These are phyloP conservation scores for Caenorhabditis macrosperma DNA, from an alignment of 2,888 invertebrate genomes.

Conservation along the genomic window DNA sequence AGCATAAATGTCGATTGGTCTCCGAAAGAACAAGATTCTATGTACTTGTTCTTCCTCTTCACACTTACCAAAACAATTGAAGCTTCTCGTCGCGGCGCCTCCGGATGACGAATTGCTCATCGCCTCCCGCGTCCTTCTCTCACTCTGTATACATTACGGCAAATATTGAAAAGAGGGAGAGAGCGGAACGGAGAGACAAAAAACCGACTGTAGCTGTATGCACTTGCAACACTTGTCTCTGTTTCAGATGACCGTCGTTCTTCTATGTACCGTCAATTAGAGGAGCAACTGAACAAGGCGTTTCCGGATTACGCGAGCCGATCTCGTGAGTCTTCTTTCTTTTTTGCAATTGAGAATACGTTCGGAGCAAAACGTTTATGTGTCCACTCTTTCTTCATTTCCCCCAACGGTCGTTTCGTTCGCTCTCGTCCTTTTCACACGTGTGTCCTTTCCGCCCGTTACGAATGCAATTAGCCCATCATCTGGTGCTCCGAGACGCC, in stretches of 20 bases:
- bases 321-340: constrained; percentile 44
- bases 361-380: constrained; percentile 10
- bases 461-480: no score
- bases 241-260: constrained; percentile 64
- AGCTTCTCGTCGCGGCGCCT: constrained; percentile 22
- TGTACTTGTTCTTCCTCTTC: constrained; percentile 12
- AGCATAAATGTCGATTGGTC: no score
- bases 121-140: constrained; percentile 15
- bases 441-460: no score
- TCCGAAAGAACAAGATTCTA: constrained; percentile 7
- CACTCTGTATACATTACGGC: constrained; percentile 49
- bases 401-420: no score
- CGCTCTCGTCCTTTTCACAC: no score
- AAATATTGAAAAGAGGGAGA: constrained; percentile 22
- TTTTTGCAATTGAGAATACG: no score
- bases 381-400: neutral
- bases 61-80: constrained; percentile 33
- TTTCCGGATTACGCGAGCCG: constrained; percentile 56
- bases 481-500: no score
- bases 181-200: neutral
- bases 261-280: constrained; percentile 69
- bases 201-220: constrained; percentile 15
- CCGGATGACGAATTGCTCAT: constrained; percentile 43
- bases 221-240: neutral
- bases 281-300: constrained; percentile 65